These are phyloP conservation scores for Acanthurus lineatus DNA, from an alignment of 2,797 vertebrate genomes.

Conservation along the genomic window DNA sequence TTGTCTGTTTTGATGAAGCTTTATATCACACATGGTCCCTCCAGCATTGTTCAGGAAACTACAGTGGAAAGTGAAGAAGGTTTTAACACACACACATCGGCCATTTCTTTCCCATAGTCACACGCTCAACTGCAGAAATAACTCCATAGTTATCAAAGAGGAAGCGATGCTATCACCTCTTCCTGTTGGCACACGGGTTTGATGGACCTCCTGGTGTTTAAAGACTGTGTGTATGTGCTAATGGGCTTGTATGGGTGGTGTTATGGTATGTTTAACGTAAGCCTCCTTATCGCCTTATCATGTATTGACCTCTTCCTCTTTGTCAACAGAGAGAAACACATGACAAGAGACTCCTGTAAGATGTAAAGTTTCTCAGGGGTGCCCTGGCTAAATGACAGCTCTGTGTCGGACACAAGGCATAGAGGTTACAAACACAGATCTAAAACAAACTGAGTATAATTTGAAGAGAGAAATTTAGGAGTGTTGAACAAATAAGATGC, in stretches of 20 bases:
- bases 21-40: not conserved
- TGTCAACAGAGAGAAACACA: not conserved
- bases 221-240: constrained; percentile 6
- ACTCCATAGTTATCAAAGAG: constrained; percentile 44
- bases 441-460: not conserved
- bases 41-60: constrained; percentile 26
- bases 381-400: not conserved
- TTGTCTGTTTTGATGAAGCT: constrained; percentile 23
- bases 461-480: not conserved
- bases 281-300: constrained; percentile 7
- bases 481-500: too few species aligned
- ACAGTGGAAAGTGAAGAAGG: constrained; percentile 4
- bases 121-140: constrained; percentile 32
- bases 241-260: not conserved
- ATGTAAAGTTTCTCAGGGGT: not conserved
- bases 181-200: constrained; percentile 61
- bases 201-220: constrained; percentile 25
- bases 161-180: constrained; percentile 73
- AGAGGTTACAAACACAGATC: not conserved
- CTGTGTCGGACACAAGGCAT: too few species aligned
- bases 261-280: not conserved
- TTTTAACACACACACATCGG: constrained; percentile 11
- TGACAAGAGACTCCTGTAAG: too few species aligned
- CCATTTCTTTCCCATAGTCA: constrained; percentile 46
- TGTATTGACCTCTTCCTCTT: not conserved